Base-by-base conservation (phyloP, 2,113 vertebrate genomes). In the Cinclus cinclus region DNA sequence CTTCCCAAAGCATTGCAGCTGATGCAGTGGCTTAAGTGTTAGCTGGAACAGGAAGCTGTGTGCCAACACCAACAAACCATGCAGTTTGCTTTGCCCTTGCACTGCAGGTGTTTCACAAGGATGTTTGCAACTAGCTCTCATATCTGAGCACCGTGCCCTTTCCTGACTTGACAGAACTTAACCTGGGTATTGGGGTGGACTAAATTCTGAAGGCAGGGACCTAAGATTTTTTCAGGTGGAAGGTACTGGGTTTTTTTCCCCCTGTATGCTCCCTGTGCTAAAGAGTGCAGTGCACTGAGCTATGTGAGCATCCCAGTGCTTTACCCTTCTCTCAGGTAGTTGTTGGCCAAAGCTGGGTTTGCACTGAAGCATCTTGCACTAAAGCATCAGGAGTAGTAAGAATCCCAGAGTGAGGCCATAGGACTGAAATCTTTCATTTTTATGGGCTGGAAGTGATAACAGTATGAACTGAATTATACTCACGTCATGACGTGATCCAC, bases 351-450 rank as follows among this genome's bases (percentile, higher is more conserved):
- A 78, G 39, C 69, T 42, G 21, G 25, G 18, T 69, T 85, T 89
- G 70, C 49, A 23, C 67, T 30, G 49, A 37, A 76, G 24, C 64
- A 19, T 62, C 67, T 80, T 70, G 41, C 19, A n/a, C 56, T 60
- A 25, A 75, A 83, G 68, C n/a, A 19, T 24, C 70, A 44, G 50
- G 42, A 69, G 74, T 50, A 76, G 70, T 10, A 16, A 88, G 68
- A 55, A 42, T 83, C 71, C 75, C 82, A 67, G 33, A 69, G 33
- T 67, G 63, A 83, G 55, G 79, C 75, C 14, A 6, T 15, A 35
- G 86, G 60, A 68, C 21, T 79, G 58, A 93, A 89, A 96, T 95
- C 69, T 23, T 92, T 90, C 56, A 60, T 89, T 97, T 93, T 95
- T 92, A 90, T 69, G 85, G 60, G 55, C 85, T 93, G 87, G 89